Evolutionary conservation across 2,113 vertebrate species (phyloP), one percentile per base, ranked within the genome.

Genomic region (Pseudolaguvia tuberculata): DNA sequence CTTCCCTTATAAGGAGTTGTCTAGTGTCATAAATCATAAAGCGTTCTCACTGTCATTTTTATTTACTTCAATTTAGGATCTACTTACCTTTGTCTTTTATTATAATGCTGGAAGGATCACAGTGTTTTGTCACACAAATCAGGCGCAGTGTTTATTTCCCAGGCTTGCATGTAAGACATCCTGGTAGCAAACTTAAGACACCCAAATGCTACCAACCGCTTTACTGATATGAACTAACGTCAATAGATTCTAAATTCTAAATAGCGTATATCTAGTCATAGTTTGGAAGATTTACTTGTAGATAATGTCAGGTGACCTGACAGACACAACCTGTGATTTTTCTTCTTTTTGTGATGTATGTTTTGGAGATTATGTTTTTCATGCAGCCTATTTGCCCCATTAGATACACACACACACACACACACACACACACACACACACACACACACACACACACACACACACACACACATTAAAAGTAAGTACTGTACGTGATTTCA

Each of bases 231-330:
- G 70, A 79, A 73, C 73, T 75, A 72, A 78, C 39, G 72, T 77
- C 42, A 71, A 70, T 70, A 78, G 75, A 47, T 77, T 61, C 72
- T 78, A 83, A 76, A 70, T 79, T 25, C 23, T 17, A 67, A 50
- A 67, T 67, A 27, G n/a, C n/a, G n/a, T n/a, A n/a, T n/a, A 48
- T 29, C 8, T 67, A 67, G 47, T 66, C 8, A 4, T 66, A 66
- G 78, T 63, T 74, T 59, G 47, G 76, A 59, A 70, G 56, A 74
- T 79, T 66, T 81, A 84, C 78, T 59, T 80, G 70, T 82, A 79
- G 68, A 61, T 25, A 68, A 53, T 18, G 15, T 65, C 63, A 74
- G n/a, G n/a, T n/a, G n/a, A n/a, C n/a, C n/a, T n/a, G n/a, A n/a
- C 50, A 59, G 78, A 69, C 67, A 52, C n/a, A 82, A 77, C 79